These are phyloP conservation scores for Dromius quadrimaculatus DNA, from an alignment of 2,888 invertebrate genomes.

Conservation along the genomic window DNA sequence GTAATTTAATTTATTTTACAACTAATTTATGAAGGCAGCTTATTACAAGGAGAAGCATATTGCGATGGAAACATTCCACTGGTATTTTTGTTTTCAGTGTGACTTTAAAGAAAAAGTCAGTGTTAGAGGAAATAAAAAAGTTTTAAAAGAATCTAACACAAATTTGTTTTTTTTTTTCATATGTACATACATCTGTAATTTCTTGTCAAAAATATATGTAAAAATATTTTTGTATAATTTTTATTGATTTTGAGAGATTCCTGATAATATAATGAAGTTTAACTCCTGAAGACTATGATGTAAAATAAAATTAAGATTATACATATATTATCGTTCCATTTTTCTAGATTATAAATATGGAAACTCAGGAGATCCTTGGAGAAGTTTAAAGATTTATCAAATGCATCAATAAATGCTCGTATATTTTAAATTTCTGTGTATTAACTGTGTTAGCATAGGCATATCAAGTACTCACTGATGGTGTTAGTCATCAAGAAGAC, in stretches of 20 bases:
- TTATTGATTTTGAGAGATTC: slow-evolving; percentile 3
- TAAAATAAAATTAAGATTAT: slow-evolving; percentile 3
- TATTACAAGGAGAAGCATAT: slow-evolving; percentile 14
- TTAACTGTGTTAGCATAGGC: slow-evolving; percentile 47
- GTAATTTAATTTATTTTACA: slow-evolving; percentile 29
- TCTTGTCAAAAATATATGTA: background rate
- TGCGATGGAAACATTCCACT: slow-evolving; percentile 20
- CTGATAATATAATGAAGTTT: slow-evolving; percentile 2
- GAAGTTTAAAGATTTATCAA: slow-evolving; percentile 30
- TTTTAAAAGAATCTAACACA: too few species aligned
- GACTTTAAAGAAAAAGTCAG: background rate
- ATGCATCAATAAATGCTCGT: slow-evolving; percentile 22
- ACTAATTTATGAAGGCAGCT: slow-evolving; percentile 23
- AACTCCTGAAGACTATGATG: slow-evolving; percentile 8
- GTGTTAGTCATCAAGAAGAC: slow-evolving; percentile 39
- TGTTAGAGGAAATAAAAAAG: too few species aligned
- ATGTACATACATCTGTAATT: slow-evolving; percentile 17
- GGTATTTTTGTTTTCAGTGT: slow-evolving; percentile 24
- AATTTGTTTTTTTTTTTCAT: background rate
- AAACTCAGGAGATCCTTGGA: slow-evolving; percentile 36
- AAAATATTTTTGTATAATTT: slow-evolving; percentile 27
- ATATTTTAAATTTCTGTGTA: slow-evolving; percentile 42
- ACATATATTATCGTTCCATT: slow-evolving; percentile 22
- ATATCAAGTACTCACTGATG: slow-evolving; percentile 47
- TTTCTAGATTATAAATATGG: slow-evolving; percentile 26